Evolutionary conservation across 2,797 vertebrate species (phyloP).

Genomic region (Antennarius maculatus): DNA sequence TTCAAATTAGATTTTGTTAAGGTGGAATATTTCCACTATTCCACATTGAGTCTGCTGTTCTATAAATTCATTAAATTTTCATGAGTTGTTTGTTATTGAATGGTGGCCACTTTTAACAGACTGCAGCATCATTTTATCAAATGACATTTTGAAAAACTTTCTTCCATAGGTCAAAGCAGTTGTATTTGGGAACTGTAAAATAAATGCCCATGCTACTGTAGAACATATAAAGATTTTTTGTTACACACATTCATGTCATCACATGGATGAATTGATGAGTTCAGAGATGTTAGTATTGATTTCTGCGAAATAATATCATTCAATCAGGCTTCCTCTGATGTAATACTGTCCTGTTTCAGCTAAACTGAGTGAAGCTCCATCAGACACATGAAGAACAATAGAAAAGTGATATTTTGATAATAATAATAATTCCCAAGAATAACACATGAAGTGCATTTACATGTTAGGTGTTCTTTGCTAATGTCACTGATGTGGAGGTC

Average conservation of each 20-base stretch:
- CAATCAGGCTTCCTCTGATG: too few species aligned
- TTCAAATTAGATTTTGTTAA: constrained; percentile 28
- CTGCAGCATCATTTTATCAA: background rate
- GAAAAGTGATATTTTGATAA: too few species aligned
- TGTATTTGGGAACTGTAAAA: background rate
- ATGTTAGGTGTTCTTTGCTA: too few species aligned
- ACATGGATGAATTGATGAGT: constrained; percentile 17
- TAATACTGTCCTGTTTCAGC: too few species aligned
- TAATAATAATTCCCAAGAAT: too few species aligned
- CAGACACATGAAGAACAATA: too few species aligned
- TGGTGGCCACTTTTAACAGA: background rate
- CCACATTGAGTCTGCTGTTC: constrained; percentile 16
- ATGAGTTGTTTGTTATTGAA: background rate
- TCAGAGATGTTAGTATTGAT: background rate
- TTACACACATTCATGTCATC: too few species aligned
- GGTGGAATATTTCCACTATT: constrained; percentile 34
- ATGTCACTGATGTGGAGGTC: too few species aligned
- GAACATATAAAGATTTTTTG: too few species aligned
- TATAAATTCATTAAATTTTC: constrained; percentile 45
- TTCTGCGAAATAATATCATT: background rate
- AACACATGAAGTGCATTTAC: too few species aligned
- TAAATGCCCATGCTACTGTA: too few species aligned
- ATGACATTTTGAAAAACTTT: background rate
- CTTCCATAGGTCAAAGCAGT: background rate
- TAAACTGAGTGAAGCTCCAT: too few species aligned